Evolutionary conservation across 2,888 invertebrate species (phyloP).

Genomic region (Parapristionchus giblindavisi): DNA sequence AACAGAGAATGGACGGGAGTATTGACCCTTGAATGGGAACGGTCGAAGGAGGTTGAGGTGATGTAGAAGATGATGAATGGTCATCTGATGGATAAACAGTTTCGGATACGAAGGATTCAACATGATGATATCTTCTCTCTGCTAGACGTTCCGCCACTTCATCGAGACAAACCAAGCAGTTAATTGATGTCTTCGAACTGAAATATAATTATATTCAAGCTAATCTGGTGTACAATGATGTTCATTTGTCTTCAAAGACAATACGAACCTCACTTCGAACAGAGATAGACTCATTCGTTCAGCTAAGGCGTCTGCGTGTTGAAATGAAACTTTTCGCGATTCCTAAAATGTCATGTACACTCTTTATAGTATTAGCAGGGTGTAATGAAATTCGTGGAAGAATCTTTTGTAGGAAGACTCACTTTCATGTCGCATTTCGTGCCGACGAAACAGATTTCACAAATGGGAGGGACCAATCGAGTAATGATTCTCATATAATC

Average conservation of each 20-base stretch:
- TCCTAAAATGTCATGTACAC: constrained; percentile 11
- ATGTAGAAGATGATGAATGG: no score
- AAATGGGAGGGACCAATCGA: constrained; percentile 7
- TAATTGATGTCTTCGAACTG: constrained; percentile 37
- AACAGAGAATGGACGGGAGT: constrained; percentile 28
- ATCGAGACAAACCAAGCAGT: constrained; percentile 36
- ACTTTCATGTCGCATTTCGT: constrained; percentile 36
- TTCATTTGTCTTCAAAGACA: no score
- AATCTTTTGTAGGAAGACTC: neutral
- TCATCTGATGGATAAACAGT: constrained; percentile 25
- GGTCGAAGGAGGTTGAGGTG: neutral
- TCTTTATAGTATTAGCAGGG: no score
- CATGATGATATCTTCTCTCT: constrained; percentile 7
- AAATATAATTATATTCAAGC: neutral
- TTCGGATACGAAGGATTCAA: constrained; percentile 30
- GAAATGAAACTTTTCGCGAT: constrained; percentile 23
- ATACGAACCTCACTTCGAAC: constrained; percentile 37
- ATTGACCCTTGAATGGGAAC: neutral
- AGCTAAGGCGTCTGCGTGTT: constrained; percentile 33
- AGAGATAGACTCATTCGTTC: constrained; percentile 33
- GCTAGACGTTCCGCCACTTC: constrained; percentile 17
- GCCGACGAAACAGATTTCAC: constrained; percentile 24
- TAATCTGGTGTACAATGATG: no score
- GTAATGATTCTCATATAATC: constrained; percentile 7
- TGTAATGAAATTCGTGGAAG: no score